Percentiles rank a stretch among this genome's conserved stretches.
These are phyloP conservation scores for Anomalospiza imberbis DNA, from an alignment of 2,797 vertebrate genomes.

Conservation along the genomic window DNA sequence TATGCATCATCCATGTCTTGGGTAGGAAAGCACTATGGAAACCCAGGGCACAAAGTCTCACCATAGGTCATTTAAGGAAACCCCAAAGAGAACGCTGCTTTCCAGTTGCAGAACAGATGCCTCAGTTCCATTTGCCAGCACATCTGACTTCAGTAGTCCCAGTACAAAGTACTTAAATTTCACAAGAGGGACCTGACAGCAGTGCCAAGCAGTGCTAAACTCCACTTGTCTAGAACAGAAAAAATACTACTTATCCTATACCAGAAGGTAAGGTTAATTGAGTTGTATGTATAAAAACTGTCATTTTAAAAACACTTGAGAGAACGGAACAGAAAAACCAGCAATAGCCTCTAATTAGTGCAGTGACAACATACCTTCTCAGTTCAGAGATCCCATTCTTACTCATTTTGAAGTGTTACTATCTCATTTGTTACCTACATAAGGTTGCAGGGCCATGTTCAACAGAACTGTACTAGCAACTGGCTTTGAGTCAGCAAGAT, in stretches of 20 bases:
- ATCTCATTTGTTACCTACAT: background rate
- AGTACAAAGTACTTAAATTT: background rate
- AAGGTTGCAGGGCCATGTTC: background rate
- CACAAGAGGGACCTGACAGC: background rate
- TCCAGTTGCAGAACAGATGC: background rate
- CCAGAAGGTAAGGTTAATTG: background rate
- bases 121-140: background rate
- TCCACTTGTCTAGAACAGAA: background rate
- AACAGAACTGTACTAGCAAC: background rate
- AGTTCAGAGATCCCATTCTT: background rate
- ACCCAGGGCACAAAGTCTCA: background rate
- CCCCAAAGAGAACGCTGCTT: background rate
- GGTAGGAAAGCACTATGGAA: background rate
- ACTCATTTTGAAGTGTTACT: background rate
- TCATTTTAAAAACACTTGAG: background rate
- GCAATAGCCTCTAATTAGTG: background rate
- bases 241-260: background rate
- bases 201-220: background rate
- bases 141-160: background rate
- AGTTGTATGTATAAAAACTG: background rate
- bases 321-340: background rate
- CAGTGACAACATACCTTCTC: background rate
- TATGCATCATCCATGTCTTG: background rate
- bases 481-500: background rate
- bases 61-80: background rate